These are phyloP conservation scores for Mastomys natalensis DNA, from an alignment of 2,113 vertebrate genomes.

Conservation along the genomic window DNA sequence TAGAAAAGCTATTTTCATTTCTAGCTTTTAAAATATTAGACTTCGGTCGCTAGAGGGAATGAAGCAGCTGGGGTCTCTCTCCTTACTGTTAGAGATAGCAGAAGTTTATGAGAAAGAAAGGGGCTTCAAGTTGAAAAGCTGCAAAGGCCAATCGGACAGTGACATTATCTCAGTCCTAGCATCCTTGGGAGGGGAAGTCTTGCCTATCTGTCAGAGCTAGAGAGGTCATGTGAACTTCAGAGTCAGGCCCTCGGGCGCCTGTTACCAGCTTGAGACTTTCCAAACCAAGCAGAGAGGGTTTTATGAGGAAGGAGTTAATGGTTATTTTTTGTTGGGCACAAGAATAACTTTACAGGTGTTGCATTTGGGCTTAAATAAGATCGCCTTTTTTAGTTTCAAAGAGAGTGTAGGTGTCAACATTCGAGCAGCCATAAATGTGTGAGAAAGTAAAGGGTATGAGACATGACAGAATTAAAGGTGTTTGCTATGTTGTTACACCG, in stretches of 20 bases:
- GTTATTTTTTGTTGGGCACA: conserved; percentile 80
- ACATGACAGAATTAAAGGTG: conserved; percentile 95
- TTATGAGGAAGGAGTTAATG: conserved; percentile 78
- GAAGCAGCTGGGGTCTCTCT: conserved; percentile 74
- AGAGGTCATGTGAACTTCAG: conserved; percentile 62
- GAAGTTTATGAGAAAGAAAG: conserved; percentile 73
- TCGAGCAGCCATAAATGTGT: conserved; percentile 88
- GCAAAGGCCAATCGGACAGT: conserved; percentile 34
- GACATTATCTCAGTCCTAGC: conserved; percentile 43
- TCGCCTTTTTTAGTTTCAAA: conserved; percentile 84
- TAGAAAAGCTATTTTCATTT: conserved; percentile 84
- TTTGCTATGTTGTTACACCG: conserved; percentile 91
- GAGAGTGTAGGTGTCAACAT: conserved; percentile 86
- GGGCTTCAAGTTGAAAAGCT: conserved; percentile 70
- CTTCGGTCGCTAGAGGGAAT: conserved; percentile 71
- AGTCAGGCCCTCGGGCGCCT: conserved; percentile 40
- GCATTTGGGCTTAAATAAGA: conserved; percentile 79
- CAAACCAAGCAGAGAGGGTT: conserved; percentile 60
- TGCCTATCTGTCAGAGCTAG: conserved; percentile 59
- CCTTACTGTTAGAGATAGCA: conserved; percentile 65
- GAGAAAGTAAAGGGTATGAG: conserved; percentile 92
- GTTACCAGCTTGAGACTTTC: conserved; percentile 72
- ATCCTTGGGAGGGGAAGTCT: conserved; percentile 65
- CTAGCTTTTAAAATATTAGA: conserved; percentile 83
- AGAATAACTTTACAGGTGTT: conserved; percentile 88